Conservation (phyloP, 2,113 vertebrate species). For the Leptobrachium ailaonicum region DNA sequence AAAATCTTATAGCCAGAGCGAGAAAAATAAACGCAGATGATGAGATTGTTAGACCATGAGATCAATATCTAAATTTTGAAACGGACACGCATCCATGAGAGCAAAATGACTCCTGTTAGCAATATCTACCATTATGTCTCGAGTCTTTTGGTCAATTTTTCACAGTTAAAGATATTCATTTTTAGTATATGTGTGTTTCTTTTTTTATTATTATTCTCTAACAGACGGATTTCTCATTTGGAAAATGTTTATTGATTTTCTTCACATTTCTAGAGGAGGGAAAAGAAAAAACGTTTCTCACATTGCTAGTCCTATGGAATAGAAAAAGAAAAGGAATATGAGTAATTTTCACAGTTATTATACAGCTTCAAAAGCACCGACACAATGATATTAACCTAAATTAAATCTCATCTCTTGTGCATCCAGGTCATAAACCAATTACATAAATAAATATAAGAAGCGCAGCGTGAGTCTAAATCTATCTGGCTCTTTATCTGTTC, state of each 20-base stretch:
- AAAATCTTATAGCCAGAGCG: background rate
- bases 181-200: too few species aligned
- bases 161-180: conserved; percentile 16
- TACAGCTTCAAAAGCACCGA: conserved; percentile 51
- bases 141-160: conserved; percentile 42
- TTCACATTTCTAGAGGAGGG: conserved; percentile 42
- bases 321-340: conserved; percentile 48
- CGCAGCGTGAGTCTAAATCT: conserved; percentile 48
- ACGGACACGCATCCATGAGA: background rate
- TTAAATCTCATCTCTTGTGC: conserved; percentile 56
- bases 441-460: conserved; percentile 55
- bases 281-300: conserved; percentile 41
- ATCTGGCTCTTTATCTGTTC: conserved; percentile 31
- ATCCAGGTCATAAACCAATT: conserved; percentile 52
- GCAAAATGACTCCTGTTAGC: conserved; percentile 27
- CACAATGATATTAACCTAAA: conserved; percentile 43
- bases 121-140: conserved; percentile 27
- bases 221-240: conserved; percentile 33
- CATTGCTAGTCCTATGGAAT: conserved; percentile 48
- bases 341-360: conserved; percentile 55
- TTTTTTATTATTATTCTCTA: conserved; percentile 27
- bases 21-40: background rate
- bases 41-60: conserved; percentile 2
- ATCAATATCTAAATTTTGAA: conserved; percentile 18
- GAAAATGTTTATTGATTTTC: conserved; percentile 56